Conservation (phyloP, 2,113 vertebrate species). For the Serranochromis macrocephalus region DNA sequence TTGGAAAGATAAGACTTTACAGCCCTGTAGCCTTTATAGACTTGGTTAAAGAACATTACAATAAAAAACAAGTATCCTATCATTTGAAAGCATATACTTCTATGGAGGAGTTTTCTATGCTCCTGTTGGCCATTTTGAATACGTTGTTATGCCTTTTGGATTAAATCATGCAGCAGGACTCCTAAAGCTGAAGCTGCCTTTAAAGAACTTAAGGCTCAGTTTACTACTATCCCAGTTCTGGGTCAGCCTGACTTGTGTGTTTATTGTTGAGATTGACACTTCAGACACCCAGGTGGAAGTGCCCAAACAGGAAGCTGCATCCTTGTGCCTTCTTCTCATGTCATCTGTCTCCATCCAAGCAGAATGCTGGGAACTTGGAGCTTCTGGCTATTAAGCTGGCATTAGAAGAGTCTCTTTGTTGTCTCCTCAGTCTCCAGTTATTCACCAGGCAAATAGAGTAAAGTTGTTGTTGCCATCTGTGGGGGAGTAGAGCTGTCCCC, state of each 20-base stretch:
- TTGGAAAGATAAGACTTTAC: neutral
- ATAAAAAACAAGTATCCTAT: neutral
- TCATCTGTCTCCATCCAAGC: neutral
- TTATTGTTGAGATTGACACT: neutral
- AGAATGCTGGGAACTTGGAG: neutral
- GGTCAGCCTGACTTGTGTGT: neutral
- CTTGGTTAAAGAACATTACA: neutral
- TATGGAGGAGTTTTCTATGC: neutral
- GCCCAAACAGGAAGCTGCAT: neutral
- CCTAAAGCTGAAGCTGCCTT: neutral
- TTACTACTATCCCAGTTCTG: accelerated
- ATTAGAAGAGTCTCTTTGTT: neutral
- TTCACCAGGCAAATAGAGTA: neutral
- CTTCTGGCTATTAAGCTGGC: neutral
- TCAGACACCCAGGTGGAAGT: neutral
- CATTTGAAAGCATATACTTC: neutral
- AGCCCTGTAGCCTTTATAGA: neutral
- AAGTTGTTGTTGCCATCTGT: neutral
- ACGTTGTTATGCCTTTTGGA: neutral
- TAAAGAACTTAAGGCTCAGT: neutral
- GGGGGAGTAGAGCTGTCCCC: neutral
- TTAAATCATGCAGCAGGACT: neutral
- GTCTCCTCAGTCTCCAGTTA: neutral
- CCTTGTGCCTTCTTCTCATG: neutral
- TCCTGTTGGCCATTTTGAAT: neutral